These are phyloP conservation scores for Chelon labrosus DNA, from an alignment of 2,797 vertebrate species.

Conservation along the genomic window DNA sequence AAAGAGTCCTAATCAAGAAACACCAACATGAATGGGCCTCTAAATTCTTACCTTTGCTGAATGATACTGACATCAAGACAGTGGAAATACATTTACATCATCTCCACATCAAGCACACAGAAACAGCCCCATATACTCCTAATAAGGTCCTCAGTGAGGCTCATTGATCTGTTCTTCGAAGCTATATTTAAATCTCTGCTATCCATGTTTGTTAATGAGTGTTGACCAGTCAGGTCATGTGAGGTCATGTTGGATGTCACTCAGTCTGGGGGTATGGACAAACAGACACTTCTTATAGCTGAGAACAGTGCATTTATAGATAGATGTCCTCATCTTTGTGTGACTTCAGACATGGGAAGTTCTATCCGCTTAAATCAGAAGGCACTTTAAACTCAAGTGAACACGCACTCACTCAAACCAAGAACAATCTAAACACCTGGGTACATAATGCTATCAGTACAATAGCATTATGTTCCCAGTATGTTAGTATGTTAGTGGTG, in stretches of 20 bases:
- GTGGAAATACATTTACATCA: too few species aligned
- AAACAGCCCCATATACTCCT: background rate
- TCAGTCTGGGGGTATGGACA: background rate
- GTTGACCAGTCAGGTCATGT: background rate
- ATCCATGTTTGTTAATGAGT: background rate
- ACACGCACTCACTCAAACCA: conserved; percentile 10
- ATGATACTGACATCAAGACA: background rate
- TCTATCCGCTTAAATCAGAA: conserved; percentile 13
- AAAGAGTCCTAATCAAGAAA: background rate
- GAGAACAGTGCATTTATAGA: too few species aligned
- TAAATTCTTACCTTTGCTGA: background rate
- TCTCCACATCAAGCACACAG: background rate
- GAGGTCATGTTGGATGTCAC: conserved; percentile 9
- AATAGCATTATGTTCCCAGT: background rate
- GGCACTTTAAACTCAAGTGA: conserved; percentile 41
- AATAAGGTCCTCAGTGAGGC: background rate
- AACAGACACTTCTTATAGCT: background rate
- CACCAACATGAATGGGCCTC: background rate
- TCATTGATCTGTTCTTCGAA: background rate
- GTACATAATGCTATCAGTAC: conserved; percentile 9
- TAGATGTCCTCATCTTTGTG: too few species aligned
- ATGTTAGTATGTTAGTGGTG: conserved; percentile 7
- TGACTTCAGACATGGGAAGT: conserved; percentile 24
- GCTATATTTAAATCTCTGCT: background rate
- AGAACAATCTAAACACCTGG: conserved; percentile 10